A percentile compares a stretch with the other conserved stretches of the same genome.
Conservation (phyloP, 1,140 invertebrate genomes). For the Euglossa dilemma region DNA sequence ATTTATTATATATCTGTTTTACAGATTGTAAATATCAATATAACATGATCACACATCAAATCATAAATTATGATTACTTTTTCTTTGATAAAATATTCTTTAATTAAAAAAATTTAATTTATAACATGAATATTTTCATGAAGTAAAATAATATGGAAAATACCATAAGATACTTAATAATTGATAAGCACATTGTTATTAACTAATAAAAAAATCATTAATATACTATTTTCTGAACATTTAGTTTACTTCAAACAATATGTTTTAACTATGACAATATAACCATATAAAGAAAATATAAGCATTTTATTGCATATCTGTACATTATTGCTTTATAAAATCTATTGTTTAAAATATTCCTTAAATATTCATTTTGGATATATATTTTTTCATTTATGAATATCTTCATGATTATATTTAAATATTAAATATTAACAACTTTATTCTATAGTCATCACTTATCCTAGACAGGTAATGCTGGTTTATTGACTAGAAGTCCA, state of each 20-base stretch:
- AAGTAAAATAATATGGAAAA: neutral
- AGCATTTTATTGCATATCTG: neutral
- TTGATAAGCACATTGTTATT: neutral
- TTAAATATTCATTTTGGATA: constrained; percentile 12
- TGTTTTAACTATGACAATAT: neutral
- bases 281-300: constrained; percentile 11
- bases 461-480: constrained; percentile 65
- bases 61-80: neutral
- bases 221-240: neutral
- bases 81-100: neutral
- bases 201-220: constrained; percentile 6
- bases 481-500: constrained; percentile 68
- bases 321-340: constrained; percentile 16
- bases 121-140: neutral
- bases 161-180: neutral
- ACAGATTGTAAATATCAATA: constrained; percentile 30
- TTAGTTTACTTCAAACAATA: neutral
- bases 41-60: constrained; percentile 18
- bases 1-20: constrained; percentile 20
- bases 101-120: neutral
- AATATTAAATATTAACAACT: constrained; percentile 23
- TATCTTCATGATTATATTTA: constrained; percentile 23
- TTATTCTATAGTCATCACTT: constrained; percentile 30
- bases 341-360: constrained; percentile 17
- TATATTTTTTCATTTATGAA: constrained; percentile 19